Evolutionary conservation across 1,140 invertebrate genomes (phyloP).

Genomic region (Dreissena rostriformis): DNA sequence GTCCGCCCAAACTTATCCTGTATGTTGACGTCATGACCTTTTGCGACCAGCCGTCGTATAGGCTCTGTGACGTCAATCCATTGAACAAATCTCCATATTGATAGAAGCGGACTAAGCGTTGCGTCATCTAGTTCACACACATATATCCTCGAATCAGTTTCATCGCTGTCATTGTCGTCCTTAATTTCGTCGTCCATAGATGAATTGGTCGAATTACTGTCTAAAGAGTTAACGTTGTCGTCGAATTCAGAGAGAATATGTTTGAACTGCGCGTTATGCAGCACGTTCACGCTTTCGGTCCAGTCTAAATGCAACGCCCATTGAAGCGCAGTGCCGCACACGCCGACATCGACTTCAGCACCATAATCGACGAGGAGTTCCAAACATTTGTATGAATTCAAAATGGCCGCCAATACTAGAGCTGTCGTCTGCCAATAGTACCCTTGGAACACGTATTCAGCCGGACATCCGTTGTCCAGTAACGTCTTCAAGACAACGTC

Average conservation of each 20-base stretch:
- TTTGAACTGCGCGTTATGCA: constrained; percentile 46
- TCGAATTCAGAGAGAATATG: constrained; percentile 14
- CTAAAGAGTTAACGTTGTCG: background rate
- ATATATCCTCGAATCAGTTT: background rate
- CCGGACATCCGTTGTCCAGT: constrained; percentile 35
- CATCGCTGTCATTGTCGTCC: background rate
- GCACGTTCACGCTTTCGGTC: constrained; percentile 21
- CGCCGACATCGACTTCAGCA: constrained; percentile 25
- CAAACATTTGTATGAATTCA: constrained; percentile 39
- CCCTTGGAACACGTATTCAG: constrained; percentile 45
- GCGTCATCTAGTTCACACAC: background rate
- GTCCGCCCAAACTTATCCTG: constrained; percentile 38
- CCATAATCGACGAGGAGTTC: constrained; percentile 49
- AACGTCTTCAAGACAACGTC: constrained; percentile 30
- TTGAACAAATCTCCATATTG: constrained; percentile 53
- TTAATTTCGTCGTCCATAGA: background rate
- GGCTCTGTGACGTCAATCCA: constrained; percentile 47
- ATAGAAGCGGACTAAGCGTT: constrained; percentile 22
- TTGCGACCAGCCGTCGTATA: constrained; percentile 6
- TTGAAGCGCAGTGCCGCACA: constrained; percentile 38
- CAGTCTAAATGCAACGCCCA: constrained; percentile 41
- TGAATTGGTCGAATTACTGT: background rate
- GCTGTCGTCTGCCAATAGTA: constrained; percentile 45
- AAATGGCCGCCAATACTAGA: constrained; percentile 35
- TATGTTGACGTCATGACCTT: constrained; percentile 38